Conservation (phyloP, 2,888 invertebrate species). For the Xylophagus ater region DNA sequence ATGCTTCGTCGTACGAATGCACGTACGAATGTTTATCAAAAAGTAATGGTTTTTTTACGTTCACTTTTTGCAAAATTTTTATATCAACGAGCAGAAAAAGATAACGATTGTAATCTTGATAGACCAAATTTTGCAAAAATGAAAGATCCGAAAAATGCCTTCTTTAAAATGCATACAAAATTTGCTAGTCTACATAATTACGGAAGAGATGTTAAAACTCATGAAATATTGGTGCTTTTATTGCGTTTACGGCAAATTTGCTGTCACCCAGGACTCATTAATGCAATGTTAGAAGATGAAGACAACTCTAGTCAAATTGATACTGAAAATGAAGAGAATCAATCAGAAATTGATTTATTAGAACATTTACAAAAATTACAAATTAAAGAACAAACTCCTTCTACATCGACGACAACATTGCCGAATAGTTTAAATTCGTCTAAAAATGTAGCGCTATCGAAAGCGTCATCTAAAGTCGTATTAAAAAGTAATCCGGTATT, state of each 20-base stretch:
- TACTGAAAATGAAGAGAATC: slow-evolving; percentile 36
- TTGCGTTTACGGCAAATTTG: slow-evolving; percentile 79
- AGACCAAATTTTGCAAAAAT: slow-evolving; percentile 32
- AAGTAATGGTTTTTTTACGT: slow-evolving; percentile 57
- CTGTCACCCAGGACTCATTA: slow-evolving; percentile 80
- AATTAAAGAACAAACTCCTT: slow-evolving; percentile 33
- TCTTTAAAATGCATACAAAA: slow-evolving; percentile 51
- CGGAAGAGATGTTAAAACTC: slow-evolving; percentile 47
- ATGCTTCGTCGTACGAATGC: slow-evolving; percentile 81
- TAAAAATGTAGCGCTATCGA: slow-evolving; percentile 42
- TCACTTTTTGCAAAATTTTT: slow-evolving; percentile 67
- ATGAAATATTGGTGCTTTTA: slow-evolving; percentile 69
- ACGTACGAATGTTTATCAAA: slow-evolving; percentile 70
- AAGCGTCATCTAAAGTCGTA: slow-evolving; percentile 51
- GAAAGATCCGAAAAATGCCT: slow-evolving; percentile 41
- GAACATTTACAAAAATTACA: slow-evolving; percentile 53
- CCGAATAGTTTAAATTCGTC: slow-evolving; percentile 24
- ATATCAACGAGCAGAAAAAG: slow-evolving; percentile 61
- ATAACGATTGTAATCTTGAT: slow-evolving; percentile 27
- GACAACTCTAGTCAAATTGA: slow-evolving; percentile 25
- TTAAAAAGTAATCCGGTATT: slow-evolving; percentile 64
- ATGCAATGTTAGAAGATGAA: slow-evolving; percentile 45
- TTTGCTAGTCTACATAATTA: slow-evolving; percentile 49
- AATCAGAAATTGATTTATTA: slow-evolving; percentile 47
- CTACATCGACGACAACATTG: no score